Evolutionary conservation across 64 coral and sea anemone species (phyloP), one percentile per base, ranked within the genome.

Genomic region (Stylophora pistillata): DNA sequence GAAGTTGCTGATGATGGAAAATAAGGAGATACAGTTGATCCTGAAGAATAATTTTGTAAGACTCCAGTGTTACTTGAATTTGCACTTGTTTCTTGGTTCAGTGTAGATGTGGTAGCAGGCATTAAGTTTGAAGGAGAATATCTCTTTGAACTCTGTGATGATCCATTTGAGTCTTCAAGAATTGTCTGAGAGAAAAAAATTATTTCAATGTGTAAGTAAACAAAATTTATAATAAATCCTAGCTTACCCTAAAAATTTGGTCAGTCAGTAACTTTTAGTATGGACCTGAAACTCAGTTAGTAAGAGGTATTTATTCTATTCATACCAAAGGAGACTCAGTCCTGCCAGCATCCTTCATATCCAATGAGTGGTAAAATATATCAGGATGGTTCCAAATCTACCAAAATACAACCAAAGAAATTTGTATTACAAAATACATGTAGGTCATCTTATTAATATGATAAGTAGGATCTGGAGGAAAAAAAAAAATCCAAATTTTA

Each of bases 341-440:
- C 68, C 96, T 98, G 21, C 31, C 71, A 15, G 82, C 63, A 73
- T 92, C 92, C 74, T 98, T 98, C 56, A 61, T 78, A 52, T 98
- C 93, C 62, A 95, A 37, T 41, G 66, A 92, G 21, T 52, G 60
- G 30, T 94, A 89, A 31, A 98, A 92, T 11, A 98, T 91, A 47
- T 98, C 96, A 54, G 96, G 96, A 41, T 98, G 96, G 52, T 98
- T 98, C 96, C 96, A 98, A 41, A 98, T 95, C 96, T 98, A 52
- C 26, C 53, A 75, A 68, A 23, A 10, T 28, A 84, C 53, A 9
- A 4, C n/a, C n/a, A 6, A 10, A 74, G 10, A 16, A 9, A 52
- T 68, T 9, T 25, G 25, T 7, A 64, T 17, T 16, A 17, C 20
- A 64, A 7, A 23, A 64, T n/a, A 64, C 0, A 64, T 64, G 23